Percentiles rank a stretch among this genome's conserved stretches.
Evolutionary conservation across 2,888 invertebrate species (phyloP).

Genomic region (Cantharis rufa): DNA sequence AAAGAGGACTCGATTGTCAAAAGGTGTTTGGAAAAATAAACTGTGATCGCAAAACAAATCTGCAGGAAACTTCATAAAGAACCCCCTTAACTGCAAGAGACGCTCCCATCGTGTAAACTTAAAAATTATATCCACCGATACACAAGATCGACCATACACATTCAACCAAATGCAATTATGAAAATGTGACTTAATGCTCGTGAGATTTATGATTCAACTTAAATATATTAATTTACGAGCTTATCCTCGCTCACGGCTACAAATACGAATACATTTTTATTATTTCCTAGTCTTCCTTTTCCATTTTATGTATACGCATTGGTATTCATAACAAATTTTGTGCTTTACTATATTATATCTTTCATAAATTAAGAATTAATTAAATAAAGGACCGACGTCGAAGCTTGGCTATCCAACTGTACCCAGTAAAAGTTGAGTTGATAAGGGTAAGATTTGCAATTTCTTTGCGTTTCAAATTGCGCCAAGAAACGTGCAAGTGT

Average conservation of each 20-base stretch:
- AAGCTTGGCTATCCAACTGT: background rate
- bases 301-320: conserved; percentile 13
- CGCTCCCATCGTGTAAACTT: conserved; percentile 21
- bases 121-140: conserved; percentile 19
- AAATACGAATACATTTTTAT: conserved; percentile 29
- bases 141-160: conserved; percentile 32
- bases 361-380: background rate
- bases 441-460: background rate
- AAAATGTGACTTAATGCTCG: conserved; percentile 57
- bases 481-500: background rate
- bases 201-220: conserved; percentile 55
- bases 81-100: conserved; percentile 12
- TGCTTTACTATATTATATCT: background rate
- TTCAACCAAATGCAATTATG: conserved; percentile 54
- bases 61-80: conserved; percentile 23
- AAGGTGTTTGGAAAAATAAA: background rate
- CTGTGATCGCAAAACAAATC: conserved; percentile 15
- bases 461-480: background rate
- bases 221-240: conserved; percentile 57
- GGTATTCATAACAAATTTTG: conserved; percentile 25
- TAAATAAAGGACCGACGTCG: background rate
- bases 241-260: conserved; percentile 48
- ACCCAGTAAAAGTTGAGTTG: background rate
- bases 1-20: no score
- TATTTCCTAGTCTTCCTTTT: conserved; percentile 22